Percentiles rank a stretch among this genome's conserved stretches.
These are phyloP conservation scores for Siphlonurus alternatus DNA, from an alignment of 2,888 invertebrate species.

Conservation along the genomic window DNA sequence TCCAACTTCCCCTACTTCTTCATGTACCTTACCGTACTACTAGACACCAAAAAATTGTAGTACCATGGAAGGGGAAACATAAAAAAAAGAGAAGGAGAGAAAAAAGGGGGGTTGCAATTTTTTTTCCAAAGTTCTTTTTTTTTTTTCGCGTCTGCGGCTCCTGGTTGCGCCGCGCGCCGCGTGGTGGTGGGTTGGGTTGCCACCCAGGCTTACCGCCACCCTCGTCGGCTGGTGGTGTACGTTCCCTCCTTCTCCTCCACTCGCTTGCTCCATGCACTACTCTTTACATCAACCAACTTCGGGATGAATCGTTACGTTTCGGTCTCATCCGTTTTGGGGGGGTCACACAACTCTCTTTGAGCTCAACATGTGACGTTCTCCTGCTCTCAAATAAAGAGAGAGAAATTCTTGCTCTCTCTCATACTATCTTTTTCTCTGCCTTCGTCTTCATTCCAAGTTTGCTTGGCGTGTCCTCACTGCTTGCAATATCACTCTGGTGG, in stretches of 20 bases:
- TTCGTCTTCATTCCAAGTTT: no score
- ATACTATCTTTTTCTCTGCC: neutral
- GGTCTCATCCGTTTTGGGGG: slow-evolving; percentile 7
- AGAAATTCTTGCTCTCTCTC: neutral
- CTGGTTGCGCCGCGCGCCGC: neutral
- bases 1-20: neutral
- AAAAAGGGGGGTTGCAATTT: neutral
- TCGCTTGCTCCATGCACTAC: neutral
- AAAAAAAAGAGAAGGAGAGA: neutral
- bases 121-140: neutral
- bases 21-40: neutral
- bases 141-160: neutral
- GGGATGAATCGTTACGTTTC: slow-evolving; percentile 11
- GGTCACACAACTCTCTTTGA: slow-evolving; percentile 9
- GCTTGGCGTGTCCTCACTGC: neutral
- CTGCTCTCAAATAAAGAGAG: slow-evolving; percentile 6
- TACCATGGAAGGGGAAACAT: neutral
- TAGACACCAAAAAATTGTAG: neutral
- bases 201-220: slow-evolving; percentile 3
- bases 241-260: neutral
- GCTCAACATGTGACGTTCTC: slow-evolving; percentile 3
- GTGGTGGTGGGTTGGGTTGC: slow-evolving; percentile 6
- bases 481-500: neutral
- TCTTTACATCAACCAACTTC: slow-evolving; percentile 5
- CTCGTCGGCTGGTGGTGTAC: neutral